These are phyloP conservation scores for Pelochelys cantorii DNA, from an alignment of 2,797 vertebrate species.

Conservation along the genomic window DNA sequence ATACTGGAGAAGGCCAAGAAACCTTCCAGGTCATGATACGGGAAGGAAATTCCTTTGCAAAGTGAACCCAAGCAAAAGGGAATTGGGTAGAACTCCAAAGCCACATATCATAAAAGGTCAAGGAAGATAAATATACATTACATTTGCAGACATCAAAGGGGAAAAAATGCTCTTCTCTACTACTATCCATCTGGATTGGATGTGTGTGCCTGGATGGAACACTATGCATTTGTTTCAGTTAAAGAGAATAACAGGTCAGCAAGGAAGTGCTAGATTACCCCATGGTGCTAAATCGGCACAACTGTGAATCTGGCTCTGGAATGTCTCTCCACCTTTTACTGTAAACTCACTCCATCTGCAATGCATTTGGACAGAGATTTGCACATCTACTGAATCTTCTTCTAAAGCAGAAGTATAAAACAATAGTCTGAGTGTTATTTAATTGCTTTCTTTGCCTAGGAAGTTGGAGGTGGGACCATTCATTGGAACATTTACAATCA, in stretches of 20 bases:
- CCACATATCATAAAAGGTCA: background rate
- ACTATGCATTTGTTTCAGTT: background rate
- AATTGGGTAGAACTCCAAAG: background rate
- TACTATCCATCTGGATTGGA: background rate
- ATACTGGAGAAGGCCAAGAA: background rate
- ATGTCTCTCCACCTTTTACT: background rate
- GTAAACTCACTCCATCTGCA: background rate
- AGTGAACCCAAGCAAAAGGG: background rate
- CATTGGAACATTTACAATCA: background rate
- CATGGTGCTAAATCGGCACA: background rate
- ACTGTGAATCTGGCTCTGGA: background rate
- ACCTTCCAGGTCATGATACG: background rate
- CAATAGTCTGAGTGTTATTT: background rate
- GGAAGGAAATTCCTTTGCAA: background rate
- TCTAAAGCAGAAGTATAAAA: background rate
- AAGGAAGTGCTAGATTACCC: background rate
- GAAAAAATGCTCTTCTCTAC: slow-evolving; percentile 1
- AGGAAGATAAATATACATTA: background rate
- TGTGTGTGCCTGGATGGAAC: background rate
- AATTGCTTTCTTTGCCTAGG: background rate
- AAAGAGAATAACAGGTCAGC: background rate
- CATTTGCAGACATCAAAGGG: background rate
- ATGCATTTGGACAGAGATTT: background rate
- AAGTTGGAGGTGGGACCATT: background rate
- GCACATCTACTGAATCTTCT: background rate